Evolutionary conservation across 2,888 invertebrate genomes (phyloP).

Genomic region (Sphinx pinastri): DNA sequence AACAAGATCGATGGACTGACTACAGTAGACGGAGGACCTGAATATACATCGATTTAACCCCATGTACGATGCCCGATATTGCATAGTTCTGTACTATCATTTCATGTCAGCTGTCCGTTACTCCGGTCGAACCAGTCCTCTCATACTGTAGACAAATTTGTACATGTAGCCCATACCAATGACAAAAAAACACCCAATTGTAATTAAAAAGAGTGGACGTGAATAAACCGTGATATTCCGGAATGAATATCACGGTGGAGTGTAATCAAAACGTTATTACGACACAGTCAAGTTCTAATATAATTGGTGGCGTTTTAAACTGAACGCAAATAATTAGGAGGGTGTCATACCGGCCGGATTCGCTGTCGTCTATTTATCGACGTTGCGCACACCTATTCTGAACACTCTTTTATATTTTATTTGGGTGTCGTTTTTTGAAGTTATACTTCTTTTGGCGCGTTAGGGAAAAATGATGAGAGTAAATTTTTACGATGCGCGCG

Average conservation of each 20-base stretch:
- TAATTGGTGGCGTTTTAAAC: slow-evolving; percentile 64
- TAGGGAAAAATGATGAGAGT: too few relatives aligned
- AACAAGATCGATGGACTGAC: too few relatives aligned
- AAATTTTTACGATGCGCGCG: too few relatives aligned
- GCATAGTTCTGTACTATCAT: too few relatives aligned
- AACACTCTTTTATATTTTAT: slow-evolving; percentile 13
- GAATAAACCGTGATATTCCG: not conserved
- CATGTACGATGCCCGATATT: too few relatives aligned
- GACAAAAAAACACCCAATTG: not conserved
- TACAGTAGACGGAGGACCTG: too few relatives aligned
- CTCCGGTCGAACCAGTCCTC: too few relatives aligned
- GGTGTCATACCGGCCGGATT: slow-evolving; percentile 38
- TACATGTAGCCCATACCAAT: not conserved
- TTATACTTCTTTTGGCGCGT: too few relatives aligned
- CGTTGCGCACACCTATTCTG: slow-evolving; percentile 48
- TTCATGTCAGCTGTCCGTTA: too few relatives aligned
- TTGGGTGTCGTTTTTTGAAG: too few relatives aligned
- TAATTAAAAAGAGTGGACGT: slow-evolving; percentile 5
- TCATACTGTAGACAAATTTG: too few relatives aligned
- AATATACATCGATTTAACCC: too few relatives aligned
- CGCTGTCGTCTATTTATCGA: slow-evolving; percentile 52
- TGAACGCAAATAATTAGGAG: slow-evolving; percentile 69
- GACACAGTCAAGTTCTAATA: slow-evolving; percentile 43
- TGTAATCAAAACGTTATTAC: slow-evolving; percentile 22
- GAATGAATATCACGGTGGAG: not conserved